Base-by-base conservation (phyloP, 2,113 vertebrate genomes). In the Toxotes chatareus region DNA sequence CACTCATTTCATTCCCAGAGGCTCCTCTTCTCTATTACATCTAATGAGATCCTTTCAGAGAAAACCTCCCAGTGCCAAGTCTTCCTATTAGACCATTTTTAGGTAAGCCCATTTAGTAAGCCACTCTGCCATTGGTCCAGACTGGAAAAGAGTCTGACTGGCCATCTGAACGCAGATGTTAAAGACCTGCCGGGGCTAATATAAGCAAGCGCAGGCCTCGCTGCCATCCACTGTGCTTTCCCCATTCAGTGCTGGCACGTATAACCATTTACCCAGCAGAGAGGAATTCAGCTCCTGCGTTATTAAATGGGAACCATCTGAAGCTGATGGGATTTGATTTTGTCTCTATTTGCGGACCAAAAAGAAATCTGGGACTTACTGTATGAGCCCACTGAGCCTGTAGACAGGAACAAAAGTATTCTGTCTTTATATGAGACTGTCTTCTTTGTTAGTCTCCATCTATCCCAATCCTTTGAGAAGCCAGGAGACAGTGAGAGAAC, bases 221-320 rank as follows among this genome's bases (percentile, higher is more conserved):
- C 42, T 75, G 73, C 75, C 73, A 77, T 76, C 67, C 60, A 0
- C 47, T 27, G 8, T 53, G 62, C 73, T 74, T 61, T 77, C 68
- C 46, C 12, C 59, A 79, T 75, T 74, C 80, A 56, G 79, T 17
- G 16, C 72, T 71, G 85, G 73, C 84, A 80, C 73, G 73, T 5
- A 8, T 53, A 63, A 76, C 38, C n/a, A 7, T 71, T 85, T 73
- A 81, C 70, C 67, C 83, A 44, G 44, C 82, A 74, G 63, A 80
- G 34, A 57, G 66, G 62, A 79, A 85, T 80, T 73, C 67, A 70
- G 66, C 79, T 82, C 42, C 49, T 34, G 42, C 59, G 27, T 90
- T 90, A 91, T 88, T 92, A 93, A 92, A 92, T 40, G 76, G 73
- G 84, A 91, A 90, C 77, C 12, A 9, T 87, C 82, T 89, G 80